Conservation (phyloP, 1,140 invertebrate species). For the Apis florea region DNA sequence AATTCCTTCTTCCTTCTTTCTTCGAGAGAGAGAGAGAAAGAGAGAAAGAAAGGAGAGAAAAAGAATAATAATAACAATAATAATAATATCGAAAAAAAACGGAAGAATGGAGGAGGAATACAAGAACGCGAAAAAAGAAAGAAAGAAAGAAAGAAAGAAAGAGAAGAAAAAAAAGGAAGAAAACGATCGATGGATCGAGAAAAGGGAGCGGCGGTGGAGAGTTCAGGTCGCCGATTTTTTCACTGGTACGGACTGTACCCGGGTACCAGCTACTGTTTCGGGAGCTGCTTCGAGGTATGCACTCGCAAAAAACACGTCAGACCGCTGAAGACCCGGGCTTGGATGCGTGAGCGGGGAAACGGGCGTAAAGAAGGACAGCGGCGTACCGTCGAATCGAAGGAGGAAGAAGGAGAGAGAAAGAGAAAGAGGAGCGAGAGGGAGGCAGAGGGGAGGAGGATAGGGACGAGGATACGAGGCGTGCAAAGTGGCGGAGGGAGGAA, state of each 20-base stretch:
- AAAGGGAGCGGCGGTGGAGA: constrained; percentile 9
- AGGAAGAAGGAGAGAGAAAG: constrained; percentile 12
- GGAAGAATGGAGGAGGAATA: too few species aligned
- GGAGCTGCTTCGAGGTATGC: constrained; percentile 80
- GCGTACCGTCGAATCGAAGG: too few species aligned
- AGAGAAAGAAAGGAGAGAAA: too few species aligned
- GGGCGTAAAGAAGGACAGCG: not conserved
- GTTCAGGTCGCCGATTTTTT: constrained; percentile 69
- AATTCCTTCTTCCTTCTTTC: too few species aligned
- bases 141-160: too few species aligned
- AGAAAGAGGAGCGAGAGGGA: constrained; percentile 36
- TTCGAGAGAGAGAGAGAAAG: too few species aligned
- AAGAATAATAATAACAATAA: too few species aligned
- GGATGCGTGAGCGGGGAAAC: constrained; percentile 38
- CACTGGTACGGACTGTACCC: constrained; percentile 78
- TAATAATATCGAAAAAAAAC: too few species aligned
- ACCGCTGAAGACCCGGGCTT: constrained; percentile 73
- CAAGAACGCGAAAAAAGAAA: too few species aligned
- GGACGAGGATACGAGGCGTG: constrained; percentile 20
- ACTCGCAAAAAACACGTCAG: constrained; percentile 80
- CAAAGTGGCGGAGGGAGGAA: constrained; percentile 36
- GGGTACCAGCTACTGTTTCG: constrained; percentile 79
- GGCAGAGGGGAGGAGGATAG: constrained; percentile 22
- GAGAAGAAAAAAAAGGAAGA: too few species aligned
- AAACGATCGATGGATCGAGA: constrained; percentile 6